Evolutionary conservation across 2,113 vertebrate genomes (phyloP).

Genomic region (Gymnarchus niloticus): DNA sequence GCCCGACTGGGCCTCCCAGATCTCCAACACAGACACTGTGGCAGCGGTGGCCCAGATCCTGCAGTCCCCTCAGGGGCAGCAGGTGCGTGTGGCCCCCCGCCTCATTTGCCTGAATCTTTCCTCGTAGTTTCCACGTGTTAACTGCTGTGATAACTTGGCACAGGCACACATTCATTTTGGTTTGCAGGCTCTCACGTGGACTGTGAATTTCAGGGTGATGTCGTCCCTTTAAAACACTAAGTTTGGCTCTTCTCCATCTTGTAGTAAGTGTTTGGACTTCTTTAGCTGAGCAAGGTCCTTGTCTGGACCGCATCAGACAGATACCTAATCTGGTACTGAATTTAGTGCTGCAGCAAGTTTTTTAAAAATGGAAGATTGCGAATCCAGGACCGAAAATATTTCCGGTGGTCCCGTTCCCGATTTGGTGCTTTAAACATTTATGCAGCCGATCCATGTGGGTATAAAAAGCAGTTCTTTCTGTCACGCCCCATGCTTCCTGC

Average conservation of each 20-base stretch:
- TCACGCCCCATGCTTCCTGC: no score
- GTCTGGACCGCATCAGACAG: not conserved
- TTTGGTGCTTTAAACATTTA: not conserved
- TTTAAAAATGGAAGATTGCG: not conserved
- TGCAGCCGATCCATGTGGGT: not conserved
- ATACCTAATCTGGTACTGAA: not conserved
- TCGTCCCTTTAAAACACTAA: not conserved
- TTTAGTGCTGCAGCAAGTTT: not conserved
- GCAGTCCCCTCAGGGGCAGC: constrained; percentile 95
- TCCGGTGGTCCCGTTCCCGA: not conserved
- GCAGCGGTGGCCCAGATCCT: constrained; percentile 95
- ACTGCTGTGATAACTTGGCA: not conserved
- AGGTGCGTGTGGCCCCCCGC: constrained; percentile 62
- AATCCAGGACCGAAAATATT: not conserved
- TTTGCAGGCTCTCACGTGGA: not conserved
- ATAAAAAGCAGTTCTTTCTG: not conserved
- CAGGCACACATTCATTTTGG: not conserved
- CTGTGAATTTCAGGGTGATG: not conserved
- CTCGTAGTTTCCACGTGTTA: not conserved
- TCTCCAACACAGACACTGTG: constrained; percentile 91
- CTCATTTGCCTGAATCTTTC: no score
- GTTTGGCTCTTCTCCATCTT: not conserved
- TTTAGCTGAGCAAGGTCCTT: not conserved
- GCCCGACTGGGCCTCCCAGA: constrained; percentile 97
- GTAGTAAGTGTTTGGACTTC: not conserved